Conservation (phyloP, 2,888 invertebrate species). For the Pantelozetes paolii region DNA sequence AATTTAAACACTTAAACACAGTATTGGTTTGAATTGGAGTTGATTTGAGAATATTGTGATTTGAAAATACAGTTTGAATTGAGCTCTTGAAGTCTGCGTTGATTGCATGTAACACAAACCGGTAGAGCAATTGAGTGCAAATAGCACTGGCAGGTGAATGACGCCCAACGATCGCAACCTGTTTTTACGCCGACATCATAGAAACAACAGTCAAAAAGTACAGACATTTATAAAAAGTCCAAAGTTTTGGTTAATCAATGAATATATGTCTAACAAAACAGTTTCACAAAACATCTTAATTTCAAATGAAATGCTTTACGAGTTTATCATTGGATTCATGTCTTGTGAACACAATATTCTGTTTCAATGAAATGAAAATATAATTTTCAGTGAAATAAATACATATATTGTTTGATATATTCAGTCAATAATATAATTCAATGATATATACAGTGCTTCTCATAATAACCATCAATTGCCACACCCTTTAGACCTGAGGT, state of each 20-base stretch:
- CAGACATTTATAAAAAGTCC: background rate
- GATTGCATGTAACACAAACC: background rate
- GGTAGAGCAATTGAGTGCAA: constrained; percentile 1
- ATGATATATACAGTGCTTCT: no score
- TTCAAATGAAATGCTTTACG: background rate
- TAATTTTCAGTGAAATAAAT: no score
- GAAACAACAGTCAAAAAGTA: constrained; percentile 3
- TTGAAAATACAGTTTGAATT: no score
- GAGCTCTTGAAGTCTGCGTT: no score
- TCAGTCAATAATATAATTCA: background rate
- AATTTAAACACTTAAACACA: no score
- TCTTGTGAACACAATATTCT: no score
- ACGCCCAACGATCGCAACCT: constrained; percentile 29
- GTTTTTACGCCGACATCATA: constrained; percentile 12
- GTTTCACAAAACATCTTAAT: background rate
- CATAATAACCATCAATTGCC: constrained; percentile 26
- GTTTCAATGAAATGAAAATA: no score
- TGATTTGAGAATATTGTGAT: no score
- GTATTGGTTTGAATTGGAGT: no score
- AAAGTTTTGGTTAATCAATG: background rate
- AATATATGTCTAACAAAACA: background rate
- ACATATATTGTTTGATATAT: background rate
- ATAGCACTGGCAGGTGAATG: background rate
- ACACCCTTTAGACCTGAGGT: background rate
- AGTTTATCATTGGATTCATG: no score